Evolutionary conservation across 2,113 vertebrate genomes (phyloP), one percentile per base, ranked within the genome.

Genomic region (Oncorhynchus gorbuscha): DNA sequence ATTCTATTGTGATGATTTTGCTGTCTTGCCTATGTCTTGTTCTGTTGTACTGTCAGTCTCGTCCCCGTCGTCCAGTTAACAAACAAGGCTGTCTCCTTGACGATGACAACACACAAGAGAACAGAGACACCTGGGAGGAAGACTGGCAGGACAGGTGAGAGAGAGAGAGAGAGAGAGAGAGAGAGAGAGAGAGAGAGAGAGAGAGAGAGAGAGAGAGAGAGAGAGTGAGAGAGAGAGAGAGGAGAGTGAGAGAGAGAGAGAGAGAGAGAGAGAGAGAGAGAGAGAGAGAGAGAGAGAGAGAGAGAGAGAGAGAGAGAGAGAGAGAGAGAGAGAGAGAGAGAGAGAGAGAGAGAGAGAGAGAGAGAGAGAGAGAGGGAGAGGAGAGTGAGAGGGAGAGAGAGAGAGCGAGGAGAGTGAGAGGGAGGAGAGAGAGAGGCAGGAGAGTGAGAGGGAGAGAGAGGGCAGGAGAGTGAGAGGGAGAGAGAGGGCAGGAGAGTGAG

Each of bases 21-120:
- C 76, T 14, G 32, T 22, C 77, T 26, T 75, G 73, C 59, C 3
- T 13, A 22, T 64, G 45, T 58, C 5, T 1, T 64, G 3, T 1
- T 66, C 24, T 58, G 71, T 69, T 70, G 12, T 18, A 18, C 8
- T 30, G 73, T 83, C 71, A 95, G 95, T 93, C 94, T 76, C 93
- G 95, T 48, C 95, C 95, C 1, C 88, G 89, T 39, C 89, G 94
- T 20, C 94, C 94, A 24, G 75, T 73, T 39, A 83, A 89, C 68
- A 92, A 84, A 69, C 48, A 26, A 8, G 78, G 80, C 28, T 30
- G 39, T 74, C 26, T 75, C 3, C 80, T 69, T 69, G 83, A 85
- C 13, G 76, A 78, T 12, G 76, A 77, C 1, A 45, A 51, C 28
- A 45, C 49, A 22, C 77, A 69, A 22, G 79, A 83, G 2, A 8